Conservation (phyloP, 2,797 vertebrate genomes). For the Microhierax caerulescens region DNA sequence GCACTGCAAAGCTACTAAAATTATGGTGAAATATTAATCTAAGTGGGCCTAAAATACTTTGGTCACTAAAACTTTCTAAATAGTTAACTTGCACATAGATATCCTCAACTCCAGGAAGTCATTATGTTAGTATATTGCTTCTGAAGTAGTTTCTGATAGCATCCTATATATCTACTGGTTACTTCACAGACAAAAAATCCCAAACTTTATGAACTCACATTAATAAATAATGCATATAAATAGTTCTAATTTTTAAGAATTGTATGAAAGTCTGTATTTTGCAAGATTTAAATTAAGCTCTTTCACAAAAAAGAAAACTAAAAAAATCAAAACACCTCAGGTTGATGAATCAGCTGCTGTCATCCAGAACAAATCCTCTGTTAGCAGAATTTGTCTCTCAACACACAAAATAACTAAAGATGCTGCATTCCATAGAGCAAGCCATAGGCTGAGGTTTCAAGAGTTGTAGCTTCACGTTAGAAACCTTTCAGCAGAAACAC, state of each 20-base stretch:
- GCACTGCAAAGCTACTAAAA: background rate
- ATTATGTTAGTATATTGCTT: background rate
- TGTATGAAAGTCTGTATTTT: background rate
- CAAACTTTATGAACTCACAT: background rate
- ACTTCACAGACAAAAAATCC: background rate
- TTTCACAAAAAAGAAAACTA: background rate
- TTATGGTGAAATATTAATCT: background rate
- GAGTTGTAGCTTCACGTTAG: background rate
- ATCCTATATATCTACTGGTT: background rate
- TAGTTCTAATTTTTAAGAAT: background rate
- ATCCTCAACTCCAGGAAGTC: background rate
- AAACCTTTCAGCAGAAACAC: background rate
- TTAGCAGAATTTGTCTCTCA: background rate
- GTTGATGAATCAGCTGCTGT: background rate
- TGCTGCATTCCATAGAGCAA: background rate
- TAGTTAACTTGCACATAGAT: background rate
- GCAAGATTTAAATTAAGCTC: background rate
- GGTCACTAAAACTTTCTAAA: background rate
- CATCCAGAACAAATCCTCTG: background rate
- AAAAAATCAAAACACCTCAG: background rate
- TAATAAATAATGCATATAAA: background rate
- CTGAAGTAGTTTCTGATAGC: background rate
- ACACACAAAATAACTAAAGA: background rate
- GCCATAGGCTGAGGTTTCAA: background rate
- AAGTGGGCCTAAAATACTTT: background rate